A percentile compares a stretch with the other conserved stretches of the same genome.
phyloP scores from a whole-genome alignment of 2,888 invertebrate species.

The Dryocosmus kuriphilus region DNA sequence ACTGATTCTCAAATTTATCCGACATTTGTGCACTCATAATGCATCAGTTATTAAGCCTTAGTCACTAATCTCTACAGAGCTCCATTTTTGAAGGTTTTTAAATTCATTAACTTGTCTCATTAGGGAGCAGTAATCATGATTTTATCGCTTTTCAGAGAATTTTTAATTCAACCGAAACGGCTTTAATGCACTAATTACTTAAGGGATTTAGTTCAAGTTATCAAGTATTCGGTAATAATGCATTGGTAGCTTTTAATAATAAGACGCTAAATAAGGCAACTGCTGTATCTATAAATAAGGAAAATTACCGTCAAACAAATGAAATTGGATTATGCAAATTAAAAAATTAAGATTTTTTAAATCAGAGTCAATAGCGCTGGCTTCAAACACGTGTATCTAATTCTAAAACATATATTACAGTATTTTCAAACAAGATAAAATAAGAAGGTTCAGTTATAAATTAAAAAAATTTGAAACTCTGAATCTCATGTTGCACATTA shows the following conservation, averaged over 20 bases:
- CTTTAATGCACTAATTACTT: not conserved
- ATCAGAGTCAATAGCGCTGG: too few relatives aligned
- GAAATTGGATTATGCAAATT: too few relatives aligned
- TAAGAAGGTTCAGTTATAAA: too few relatives aligned
- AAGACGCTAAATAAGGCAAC: not conserved
- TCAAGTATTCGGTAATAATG: too few relatives aligned
- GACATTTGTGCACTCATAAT: constrained; percentile 8
- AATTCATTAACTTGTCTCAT: not conserved
- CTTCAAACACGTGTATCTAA: too few relatives aligned
- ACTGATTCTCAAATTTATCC: constrained; percentile 19
- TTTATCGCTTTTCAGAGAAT: not conserved
- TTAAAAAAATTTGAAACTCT: too few relatives aligned
- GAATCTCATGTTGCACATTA: too few relatives aligned
- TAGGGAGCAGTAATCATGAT: not conserved
- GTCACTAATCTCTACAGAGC: constrained; percentile 16
- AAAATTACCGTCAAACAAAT: too few relatives aligned
- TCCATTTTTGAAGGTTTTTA: not conserved
- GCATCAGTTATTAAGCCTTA: not conserved
- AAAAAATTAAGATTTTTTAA: too few relatives aligned
- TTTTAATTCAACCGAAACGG: not conserved
- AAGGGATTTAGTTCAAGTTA: not conserved
- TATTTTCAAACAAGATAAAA: too few relatives aligned
- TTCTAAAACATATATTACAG: too few relatives aligned
- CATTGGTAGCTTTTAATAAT: not conserved
- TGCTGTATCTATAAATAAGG: too few relatives aligned